phyloP scores from a whole-genome alignment of 2,113 vertebrate genomes.

The Spea multiplicata region DNA sequence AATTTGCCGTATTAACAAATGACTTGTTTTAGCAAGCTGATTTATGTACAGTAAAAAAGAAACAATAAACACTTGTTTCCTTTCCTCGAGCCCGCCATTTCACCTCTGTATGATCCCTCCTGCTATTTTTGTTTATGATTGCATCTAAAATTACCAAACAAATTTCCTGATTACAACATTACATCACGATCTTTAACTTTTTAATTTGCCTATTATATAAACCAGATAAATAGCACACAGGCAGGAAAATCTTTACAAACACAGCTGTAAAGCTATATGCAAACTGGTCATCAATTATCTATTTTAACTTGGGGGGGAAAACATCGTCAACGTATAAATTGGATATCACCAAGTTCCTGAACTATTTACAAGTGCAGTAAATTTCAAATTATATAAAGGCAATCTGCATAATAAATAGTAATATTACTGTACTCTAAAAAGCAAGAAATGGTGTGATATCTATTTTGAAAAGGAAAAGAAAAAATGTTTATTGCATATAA shows the following conservation, averaged over 20 bases:
- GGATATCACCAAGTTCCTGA: too few species aligned
- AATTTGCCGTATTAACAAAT: conserved; percentile 46
- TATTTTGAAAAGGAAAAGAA: too few species aligned
- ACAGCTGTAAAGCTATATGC: too few species aligned
- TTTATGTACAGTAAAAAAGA: conserved; percentile 36
- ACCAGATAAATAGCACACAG: background rate
- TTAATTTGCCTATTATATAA: background rate
- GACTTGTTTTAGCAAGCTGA: conserved; percentile 48
- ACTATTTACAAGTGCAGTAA: too few species aligned
- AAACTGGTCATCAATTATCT: too few species aligned
- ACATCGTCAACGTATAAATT: too few species aligned
- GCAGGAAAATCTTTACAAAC: background rate
- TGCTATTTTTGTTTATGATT: conserved; percentile 26
- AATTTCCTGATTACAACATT: conserved; percentile 7
- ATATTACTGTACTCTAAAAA: too few species aligned
- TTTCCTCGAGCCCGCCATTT: conserved; percentile 26
- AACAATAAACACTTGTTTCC: conserved; percentile 39
- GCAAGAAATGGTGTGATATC: too few species aligned
- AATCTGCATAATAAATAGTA: too few species aligned
- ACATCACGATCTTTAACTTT: conserved; percentile 11
- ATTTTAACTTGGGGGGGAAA: too few species aligned
- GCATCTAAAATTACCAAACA: conserved; percentile 25
- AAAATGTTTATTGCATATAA: too few species aligned
- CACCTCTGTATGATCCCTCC: conserved; percentile 28
- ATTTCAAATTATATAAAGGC: too few species aligned